A percentile compares a stretch with the other conserved stretches of the same genome.
Evolutionary conservation across 2,113 vertebrate genomes (phyloP).

Genomic region (Tragelaphus strepsiceros): DNA sequence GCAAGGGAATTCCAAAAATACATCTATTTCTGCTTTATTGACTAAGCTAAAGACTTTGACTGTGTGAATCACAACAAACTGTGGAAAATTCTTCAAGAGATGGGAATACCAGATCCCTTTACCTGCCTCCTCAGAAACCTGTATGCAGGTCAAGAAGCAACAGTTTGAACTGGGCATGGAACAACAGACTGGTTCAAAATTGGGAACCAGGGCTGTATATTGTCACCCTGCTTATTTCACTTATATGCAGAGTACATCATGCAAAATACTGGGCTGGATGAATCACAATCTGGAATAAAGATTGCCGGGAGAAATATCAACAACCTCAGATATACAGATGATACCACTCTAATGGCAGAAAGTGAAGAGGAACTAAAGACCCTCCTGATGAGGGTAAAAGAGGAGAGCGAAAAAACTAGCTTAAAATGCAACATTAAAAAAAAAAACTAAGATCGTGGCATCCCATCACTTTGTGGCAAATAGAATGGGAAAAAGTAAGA

Average conservation of each 20-base stretch:
- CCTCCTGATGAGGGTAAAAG: background rate
- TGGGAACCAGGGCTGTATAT: background rate
- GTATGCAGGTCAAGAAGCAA: background rate
- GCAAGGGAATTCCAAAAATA: background rate
- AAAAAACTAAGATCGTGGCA: background rate
- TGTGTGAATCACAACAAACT: background rate
- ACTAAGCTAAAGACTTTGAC: background rate
- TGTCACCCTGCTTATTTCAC: background rate
- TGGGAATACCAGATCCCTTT: background rate
- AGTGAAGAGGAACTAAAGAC: background rate
- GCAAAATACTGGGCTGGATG: background rate
- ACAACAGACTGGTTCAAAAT: background rate
- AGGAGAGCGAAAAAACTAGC: background rate
- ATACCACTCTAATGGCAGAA: background rate
- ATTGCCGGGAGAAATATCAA: background rate
- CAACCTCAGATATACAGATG: background rate
- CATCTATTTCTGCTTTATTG: background rate
- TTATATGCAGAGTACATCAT: background rate
- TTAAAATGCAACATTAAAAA: background rate
- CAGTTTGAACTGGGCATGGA: background rate
- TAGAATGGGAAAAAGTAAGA: background rate
- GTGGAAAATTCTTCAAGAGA: background rate
- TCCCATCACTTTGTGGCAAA: background rate
- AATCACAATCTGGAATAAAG: background rate
- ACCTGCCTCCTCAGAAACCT: background rate